These are phyloP conservation scores for Netelia inedita DNA, from an alignment of 2,888 invertebrate species.

Conservation along the genomic window DNA sequence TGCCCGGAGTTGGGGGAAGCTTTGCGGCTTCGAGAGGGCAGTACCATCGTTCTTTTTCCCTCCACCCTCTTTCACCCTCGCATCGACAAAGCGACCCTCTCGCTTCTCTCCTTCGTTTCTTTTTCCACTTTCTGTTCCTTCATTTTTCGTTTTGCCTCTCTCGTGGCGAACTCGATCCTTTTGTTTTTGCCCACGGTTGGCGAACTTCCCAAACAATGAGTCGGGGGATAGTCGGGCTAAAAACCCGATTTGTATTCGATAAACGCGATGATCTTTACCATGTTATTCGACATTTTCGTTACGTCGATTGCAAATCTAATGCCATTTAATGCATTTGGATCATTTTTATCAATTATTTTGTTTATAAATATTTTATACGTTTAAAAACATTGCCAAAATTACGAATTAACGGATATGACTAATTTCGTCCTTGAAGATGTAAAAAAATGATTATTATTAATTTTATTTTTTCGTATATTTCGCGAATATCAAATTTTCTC, in stretches of 20 bases:
- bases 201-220: constrained; percentile 56
- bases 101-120: constrained; percentile 43
- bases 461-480: constrained; percentile 36
- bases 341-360: too few relatives aligned
- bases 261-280: constrained; percentile 47
- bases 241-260: constrained; percentile 60
- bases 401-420: background rate
- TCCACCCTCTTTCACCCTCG: constrained; percentile 26
- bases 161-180: constrained; percentile 42
- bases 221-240: background rate
- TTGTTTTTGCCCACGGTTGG: constrained; percentile 62
- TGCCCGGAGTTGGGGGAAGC: constrained; percentile 53
- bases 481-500: constrained; percentile 18
- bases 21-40: constrained; percentile 66
- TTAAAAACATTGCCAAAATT: constrained; percentile 1
- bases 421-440: background rate
- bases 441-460: constrained; percentile 3
- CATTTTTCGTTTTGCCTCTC: constrained; percentile 31
- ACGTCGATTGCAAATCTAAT: constrained; percentile 23
- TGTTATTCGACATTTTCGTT: constrained; percentile 39
- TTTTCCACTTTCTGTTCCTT: constrained; percentile 44
- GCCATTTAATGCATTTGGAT: too few relatives aligned
- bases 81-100: constrained; percentile 60
- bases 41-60: constrained; percentile 47
- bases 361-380: too few relatives aligned